phyloP scores from a whole-genome alignment of 37 sponge, comb jelly and placozoan species.

The Oopsacas minuta region DNA sequence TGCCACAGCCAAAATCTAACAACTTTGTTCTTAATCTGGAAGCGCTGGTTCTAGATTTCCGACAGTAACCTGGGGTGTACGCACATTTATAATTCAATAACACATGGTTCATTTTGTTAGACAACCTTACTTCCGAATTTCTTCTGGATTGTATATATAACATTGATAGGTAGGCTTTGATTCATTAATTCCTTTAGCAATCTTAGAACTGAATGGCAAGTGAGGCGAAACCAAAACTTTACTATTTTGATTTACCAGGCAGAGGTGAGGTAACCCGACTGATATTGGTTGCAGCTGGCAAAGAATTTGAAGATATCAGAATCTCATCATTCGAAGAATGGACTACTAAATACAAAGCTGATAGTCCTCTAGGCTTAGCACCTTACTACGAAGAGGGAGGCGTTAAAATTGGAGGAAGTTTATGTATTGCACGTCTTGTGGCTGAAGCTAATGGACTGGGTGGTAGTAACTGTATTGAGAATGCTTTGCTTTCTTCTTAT shows the following conservation, averaged over 20 bases:
- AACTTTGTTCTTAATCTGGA: no score
- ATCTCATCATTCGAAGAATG: neutral
- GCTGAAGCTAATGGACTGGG: neutral
- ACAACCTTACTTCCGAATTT: no score
- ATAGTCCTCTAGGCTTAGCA: neutral
- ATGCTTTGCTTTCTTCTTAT: neutral
- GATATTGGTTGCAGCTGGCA: neutral
- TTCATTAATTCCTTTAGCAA: neutral
- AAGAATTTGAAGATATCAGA: neutral
- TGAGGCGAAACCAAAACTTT: neutral
- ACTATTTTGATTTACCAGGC: neutral
- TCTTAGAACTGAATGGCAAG: neutral
- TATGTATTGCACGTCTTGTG: neutral
- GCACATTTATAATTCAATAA: no score
- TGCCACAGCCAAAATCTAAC: no score
- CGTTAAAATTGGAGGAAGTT: neutral
- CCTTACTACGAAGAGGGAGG: conserved; percentile 14
- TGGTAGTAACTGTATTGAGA: neutral
- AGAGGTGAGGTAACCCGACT: neutral
- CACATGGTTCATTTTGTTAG: no score
- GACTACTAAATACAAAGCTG: neutral
- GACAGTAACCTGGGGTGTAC: no score
- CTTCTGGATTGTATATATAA: no score
- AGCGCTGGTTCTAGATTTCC: no score
- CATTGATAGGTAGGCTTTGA: no score